These are phyloP conservation scores for Protobothrops flavoviridis DNA, from an alignment of 2,113 vertebrate species.

Conservation along the genomic window DNA sequence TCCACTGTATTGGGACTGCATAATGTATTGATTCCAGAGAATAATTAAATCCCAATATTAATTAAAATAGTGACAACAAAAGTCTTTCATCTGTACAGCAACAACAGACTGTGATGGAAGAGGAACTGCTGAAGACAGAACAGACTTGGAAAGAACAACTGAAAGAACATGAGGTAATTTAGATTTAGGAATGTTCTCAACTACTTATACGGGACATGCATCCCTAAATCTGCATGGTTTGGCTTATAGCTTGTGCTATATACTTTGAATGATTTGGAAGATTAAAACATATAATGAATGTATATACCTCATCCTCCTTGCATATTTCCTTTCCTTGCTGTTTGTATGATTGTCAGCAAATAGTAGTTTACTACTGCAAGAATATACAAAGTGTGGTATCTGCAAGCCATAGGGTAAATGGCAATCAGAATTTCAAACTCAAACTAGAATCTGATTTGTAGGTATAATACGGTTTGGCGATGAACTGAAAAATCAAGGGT, in stretches of 20 bases:
- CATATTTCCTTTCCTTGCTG: background rate
- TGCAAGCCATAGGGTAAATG: background rate
- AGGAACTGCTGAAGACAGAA: slow-evolving; percentile 66
- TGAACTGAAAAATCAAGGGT: background rate
- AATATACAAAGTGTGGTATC: background rate
- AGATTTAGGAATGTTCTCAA: background rate
- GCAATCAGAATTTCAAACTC: background rate
- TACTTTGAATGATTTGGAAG: background rate
- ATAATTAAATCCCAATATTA: background rate
- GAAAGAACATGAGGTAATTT: slow-evolving; percentile 75
- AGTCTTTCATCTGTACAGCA: slow-evolving; percentile 64
- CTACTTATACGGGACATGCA: background rate
- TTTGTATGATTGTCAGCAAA: background rate
- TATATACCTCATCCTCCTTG: background rate
- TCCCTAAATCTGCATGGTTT: background rate
- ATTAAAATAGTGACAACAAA: slow-evolving; percentile 22
- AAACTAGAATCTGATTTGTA: background rate
- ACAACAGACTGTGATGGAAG: slow-evolving; percentile 64
- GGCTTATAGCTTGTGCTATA: background rate
- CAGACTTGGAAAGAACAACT: slow-evolving; percentile 73
- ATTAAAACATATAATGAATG: background rate
- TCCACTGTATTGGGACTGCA: background rate
- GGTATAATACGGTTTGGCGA: background rate
- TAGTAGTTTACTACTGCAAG: background rate
- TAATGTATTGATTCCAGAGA: background rate